Base-by-base conservation (phyloP, 2,888 invertebrate genomes). In the Merodon equestris region DNA sequence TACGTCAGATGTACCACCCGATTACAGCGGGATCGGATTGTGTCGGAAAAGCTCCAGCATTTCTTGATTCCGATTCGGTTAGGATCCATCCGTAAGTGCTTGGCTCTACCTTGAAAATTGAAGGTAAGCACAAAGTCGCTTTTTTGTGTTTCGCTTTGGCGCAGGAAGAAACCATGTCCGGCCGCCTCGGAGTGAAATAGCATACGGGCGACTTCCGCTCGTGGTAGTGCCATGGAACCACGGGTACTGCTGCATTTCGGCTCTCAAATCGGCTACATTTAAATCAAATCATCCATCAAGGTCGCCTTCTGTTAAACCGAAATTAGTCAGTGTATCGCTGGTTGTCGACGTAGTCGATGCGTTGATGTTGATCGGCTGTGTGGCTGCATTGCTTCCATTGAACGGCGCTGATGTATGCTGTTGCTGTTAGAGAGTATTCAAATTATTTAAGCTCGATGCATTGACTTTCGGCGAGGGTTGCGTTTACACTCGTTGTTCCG, bases 41-140 rank as follows among this genome's bases (percentile, higher is more conserved):
- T 95, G 93, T 12, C 97, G 93, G 90, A 98, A 99, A 89, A 98
- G 97, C 86, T 98, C 98, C 83, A 99, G 91, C 97, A 98, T 97
- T 89, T 98, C 98, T 88, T 97, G 96, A 97, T 3, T 97, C 97
- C 83, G 95, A 94, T 82, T 95, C 95, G 87, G 95, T 96, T 68
- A 99, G 91, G 3, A 97, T 97, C n/a, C 96, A 99, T 96, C 63
- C 98, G 93, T 47, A 99, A 91, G 90, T 99, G 98, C 92, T 98
- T 94, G n/a, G 94, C 94, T 68, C 93, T 91, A 14, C 93, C 94
- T 92, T 98, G 97, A 87, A 97, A 98, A 90, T 99, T 99, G 88
- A 99, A 99, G 0, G 99, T 99, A 82, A 99, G 93, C 81, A 99
- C 99, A 89, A 96, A 98, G 90, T 99, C 98, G 68, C 98, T 98